Conservation (phyloP, 2,113 vertebrate species). For the Pionites leucogaster region DNA sequence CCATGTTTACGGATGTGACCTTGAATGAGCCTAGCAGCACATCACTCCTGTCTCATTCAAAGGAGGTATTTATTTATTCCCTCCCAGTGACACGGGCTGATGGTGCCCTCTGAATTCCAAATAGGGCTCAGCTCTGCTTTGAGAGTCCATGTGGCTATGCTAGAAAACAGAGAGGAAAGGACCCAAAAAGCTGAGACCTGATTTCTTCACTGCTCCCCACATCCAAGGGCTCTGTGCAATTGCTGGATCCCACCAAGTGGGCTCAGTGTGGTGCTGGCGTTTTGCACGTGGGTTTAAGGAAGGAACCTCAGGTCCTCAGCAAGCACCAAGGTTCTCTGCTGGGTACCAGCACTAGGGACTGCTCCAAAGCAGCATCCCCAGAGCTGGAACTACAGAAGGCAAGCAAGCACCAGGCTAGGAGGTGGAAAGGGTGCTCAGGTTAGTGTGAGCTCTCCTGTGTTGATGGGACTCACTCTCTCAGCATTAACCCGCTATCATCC, state of each 20-base stretch:
- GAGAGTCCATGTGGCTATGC: not conserved
- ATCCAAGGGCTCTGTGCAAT: not conserved
- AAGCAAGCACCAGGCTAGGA: not conserved
- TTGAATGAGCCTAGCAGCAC: constrained; percentile 9
- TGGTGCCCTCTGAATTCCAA: constrained; percentile 52
- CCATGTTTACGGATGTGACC: not conserved
- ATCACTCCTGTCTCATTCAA: not conserved
- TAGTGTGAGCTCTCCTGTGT: rapidly evolving
- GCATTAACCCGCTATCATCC: not conserved
- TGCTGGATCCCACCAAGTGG: rapidly evolving
- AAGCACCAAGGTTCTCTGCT: not conserved
- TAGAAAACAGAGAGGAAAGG: not conserved
- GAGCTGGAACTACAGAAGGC: not conserved
- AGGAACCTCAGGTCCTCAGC: rapidly evolving
- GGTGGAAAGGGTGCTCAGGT: not conserved
- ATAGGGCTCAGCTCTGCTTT: not conserved
- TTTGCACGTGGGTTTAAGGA: rapidly evolving
- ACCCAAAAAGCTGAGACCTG: not conserved
- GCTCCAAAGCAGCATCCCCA: not conserved
- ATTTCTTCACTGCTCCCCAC: not conserved
- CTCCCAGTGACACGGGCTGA: constrained; percentile 17
- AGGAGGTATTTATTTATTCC: constrained; percentile 50
- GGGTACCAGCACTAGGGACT: not conserved
- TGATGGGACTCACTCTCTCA: rapidly evolving
- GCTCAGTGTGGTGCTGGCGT: not conserved